Evolutionary conservation across 2,888 invertebrate species (phyloP).

Genomic region (Caenorhabditis drosophilae): DNA sequence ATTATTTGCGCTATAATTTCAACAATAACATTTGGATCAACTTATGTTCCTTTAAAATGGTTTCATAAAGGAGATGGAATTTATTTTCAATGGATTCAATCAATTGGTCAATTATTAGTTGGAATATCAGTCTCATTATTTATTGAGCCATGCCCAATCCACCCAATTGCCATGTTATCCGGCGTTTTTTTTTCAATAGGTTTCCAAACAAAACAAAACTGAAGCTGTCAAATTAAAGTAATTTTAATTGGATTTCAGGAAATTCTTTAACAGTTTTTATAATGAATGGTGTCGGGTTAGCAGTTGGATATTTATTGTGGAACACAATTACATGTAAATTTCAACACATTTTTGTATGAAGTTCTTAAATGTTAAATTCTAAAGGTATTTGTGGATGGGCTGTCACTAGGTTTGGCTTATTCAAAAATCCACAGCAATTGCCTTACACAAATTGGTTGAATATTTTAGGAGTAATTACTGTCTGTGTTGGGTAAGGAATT

Average conservation of each 20-base stretch:
- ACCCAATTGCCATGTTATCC: conserved; percentile 42
- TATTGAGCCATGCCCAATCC: conserved; percentile 9
- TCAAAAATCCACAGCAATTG: conserved; percentile 38
- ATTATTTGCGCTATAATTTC: conserved; percentile 36
- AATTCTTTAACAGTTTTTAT: conserved; percentile 43
- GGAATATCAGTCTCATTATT: conserved; percentile 8
- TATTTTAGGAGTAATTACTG: conserved; percentile 45
- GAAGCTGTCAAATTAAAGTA: not conserved
- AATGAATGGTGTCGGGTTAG: conserved; percentile 53
- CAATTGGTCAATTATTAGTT: conserved; percentile 43
- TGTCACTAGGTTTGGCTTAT: conserved; percentile 51
- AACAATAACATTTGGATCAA: conserved; percentile 45
- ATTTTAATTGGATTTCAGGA: conserved; percentile 16
- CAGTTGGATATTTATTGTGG: conserved; percentile 51
- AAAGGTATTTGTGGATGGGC: conserved; percentile 46
- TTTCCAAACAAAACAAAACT: not conserved
- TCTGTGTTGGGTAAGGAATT: conserved; percentile 49
- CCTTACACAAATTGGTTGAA: conserved; percentile 44
- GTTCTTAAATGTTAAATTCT: not conserved
- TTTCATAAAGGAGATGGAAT: conserved; percentile 52
- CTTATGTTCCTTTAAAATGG: conserved; percentile 50
- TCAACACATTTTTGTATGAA: not conserved
- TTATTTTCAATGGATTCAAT: conserved; percentile 52
- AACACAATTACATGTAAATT: conserved; percentile 41
- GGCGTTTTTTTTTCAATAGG: conserved; percentile 48